Evolutionary conservation across 1,140 invertebrate genomes (phyloP).

Genomic region (Cotesia vestalis): DNA sequence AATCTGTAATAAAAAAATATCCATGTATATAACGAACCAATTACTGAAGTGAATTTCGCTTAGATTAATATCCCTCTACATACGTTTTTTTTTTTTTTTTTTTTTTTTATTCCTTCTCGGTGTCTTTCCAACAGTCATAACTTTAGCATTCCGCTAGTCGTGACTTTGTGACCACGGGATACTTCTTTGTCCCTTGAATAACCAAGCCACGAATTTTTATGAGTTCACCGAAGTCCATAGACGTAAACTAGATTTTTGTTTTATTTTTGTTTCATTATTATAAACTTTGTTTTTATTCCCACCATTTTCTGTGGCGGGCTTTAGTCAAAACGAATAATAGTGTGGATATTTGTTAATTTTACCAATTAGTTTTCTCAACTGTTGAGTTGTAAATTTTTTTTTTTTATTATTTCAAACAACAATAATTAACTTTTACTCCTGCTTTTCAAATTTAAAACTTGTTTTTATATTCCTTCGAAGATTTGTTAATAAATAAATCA

Average conservation of each 20-base stretch:
- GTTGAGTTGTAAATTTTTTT: background rate
- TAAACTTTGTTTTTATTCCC: too few species aligned
- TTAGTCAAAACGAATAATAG: too few species aligned
- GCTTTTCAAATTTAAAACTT: too few species aligned
- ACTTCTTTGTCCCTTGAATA: slow-evolving; percentile 23
- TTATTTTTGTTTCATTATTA: background rate
- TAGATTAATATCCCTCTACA: background rate
- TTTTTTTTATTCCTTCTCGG: background rate
- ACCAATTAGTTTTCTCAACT: background rate
- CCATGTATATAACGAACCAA: slow-evolving; percentile 14
- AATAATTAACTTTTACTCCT: too few species aligned
- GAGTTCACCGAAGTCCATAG: slow-evolving; percentile 1
- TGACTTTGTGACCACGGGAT: slow-evolving; percentile 20
- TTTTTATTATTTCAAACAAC: background rate
- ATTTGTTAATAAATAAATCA: too few species aligned
- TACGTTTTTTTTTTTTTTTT: background rate
- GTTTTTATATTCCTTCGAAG: too few species aligned
- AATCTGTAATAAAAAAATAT: slow-evolving; percentile 15
- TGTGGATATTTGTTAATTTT: too few species aligned
- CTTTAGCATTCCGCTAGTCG: slow-evolving; percentile 18
- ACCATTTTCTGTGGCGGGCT: too few species aligned
- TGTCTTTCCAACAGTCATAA: slow-evolving; percentile 18
- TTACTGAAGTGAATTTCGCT: slow-evolving; percentile 5
- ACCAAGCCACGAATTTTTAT: slow-evolving; percentile 20
- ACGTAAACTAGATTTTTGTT: background rate